Conservation (phyloP, 2,113 vertebrate species). For the Melanerpes formicivorus region DNA sequence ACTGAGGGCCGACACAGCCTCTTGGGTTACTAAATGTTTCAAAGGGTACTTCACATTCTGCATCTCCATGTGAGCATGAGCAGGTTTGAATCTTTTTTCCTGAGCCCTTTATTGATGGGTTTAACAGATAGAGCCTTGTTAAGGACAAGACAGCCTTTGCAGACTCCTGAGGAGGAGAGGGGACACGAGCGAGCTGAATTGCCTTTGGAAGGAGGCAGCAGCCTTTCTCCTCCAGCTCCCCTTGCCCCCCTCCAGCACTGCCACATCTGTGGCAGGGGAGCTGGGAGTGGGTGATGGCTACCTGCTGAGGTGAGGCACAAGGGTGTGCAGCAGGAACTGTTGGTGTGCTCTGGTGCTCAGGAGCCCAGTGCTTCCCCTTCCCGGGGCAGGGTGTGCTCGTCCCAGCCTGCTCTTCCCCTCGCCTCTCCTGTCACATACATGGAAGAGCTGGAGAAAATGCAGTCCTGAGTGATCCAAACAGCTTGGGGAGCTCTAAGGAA, state of each 20-base stretch:
- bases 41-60: not conserved
- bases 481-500: not conserved
- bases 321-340: not conserved
- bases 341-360: not conserved
- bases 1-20: not conserved
- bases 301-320: not conserved
- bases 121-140: not conserved
- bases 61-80: not conserved
- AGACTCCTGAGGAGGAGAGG: not conserved
- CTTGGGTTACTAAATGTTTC: not conserved
- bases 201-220: not conserved
- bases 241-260: rapidly evolving
- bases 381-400: not conserved
- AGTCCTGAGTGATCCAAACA: not conserved
- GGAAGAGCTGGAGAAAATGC: not conserved
- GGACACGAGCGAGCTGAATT: not conserved
- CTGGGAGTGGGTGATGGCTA: rapidly evolving
- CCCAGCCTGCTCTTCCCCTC: not conserved
- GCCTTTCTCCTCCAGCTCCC: not conserved
- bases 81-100: not conserved
- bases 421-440: not conserved
- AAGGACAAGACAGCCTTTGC: not conserved
- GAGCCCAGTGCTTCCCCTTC: rapidly evolving
- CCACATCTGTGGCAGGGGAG: not conserved
- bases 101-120: not conserved